These are phyloP conservation scores for Gopherus flavomarginatus DNA, from an alignment of 2,113 vertebrate species.

Conservation along the genomic window DNA sequence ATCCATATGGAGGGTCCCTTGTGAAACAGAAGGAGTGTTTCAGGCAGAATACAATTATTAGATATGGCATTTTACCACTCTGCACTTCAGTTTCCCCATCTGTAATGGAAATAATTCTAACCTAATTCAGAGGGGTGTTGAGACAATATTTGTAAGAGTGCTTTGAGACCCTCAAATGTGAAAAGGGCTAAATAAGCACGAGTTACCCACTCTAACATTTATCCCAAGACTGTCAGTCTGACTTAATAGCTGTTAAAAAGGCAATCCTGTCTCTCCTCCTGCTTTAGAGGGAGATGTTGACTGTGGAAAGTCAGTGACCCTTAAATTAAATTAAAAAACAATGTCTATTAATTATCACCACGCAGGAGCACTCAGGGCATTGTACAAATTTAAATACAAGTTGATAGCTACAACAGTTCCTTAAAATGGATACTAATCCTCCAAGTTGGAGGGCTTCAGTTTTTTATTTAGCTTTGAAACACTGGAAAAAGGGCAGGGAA, in stretches of 20 bases:
- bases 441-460: background rate
- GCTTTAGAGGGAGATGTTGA: background rate
- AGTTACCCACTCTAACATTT: background rate
- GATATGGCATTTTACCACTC: background rate
- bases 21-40: background rate
- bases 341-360: background rate
- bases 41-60: background rate
- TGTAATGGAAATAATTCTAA: background rate
- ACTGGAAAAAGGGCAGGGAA: background rate
- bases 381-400: background rate
- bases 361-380: background rate
- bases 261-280: background rate
- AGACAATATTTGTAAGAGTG: background rate
- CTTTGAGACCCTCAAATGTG: background rate
- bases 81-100: background rate
- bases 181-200: background rate
- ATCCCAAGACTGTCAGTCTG: background rate
- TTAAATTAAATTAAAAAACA: background rate
- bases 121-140: background rate
- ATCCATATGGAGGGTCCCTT: background rate
- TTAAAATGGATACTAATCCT: background rate
- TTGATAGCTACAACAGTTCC: background rate
- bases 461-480: slow-evolving; percentile 25
- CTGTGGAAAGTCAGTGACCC: background rate
- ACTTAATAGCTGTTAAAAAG: background rate